phyloP scores from a whole-genome alignment of 2,113 vertebrate genomes.

The Mus musculus region GRCm39 chr7:90159001-90159500 shows the following conservation, averaged over 20 bases:
- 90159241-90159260: neutral
- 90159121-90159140: neutral
- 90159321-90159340: neutral
- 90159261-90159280: neutral
- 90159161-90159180: neutral
- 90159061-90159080: neutral
- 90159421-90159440: constrained; percentile 8
- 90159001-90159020: neutral
- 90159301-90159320: constrained; percentile 8
- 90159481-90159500: neutral
- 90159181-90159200: neutral
- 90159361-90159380: neutral
- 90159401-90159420: neutral
- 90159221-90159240: constrained; percentile 26
- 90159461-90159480: neutral
- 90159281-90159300: neutral
- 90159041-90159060: neutral
- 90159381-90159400: neutral
- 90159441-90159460: neutral
- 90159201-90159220: neutral
- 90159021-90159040: too few species aligned
- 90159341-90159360: constrained; percentile 30
- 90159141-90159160: neutral
- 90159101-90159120: neutral
- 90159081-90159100: neutral